Evolutionary conservation across 2,113 vertebrate genomes (phyloP).

Genomic region (Callospermophilus lateralis): DNA sequence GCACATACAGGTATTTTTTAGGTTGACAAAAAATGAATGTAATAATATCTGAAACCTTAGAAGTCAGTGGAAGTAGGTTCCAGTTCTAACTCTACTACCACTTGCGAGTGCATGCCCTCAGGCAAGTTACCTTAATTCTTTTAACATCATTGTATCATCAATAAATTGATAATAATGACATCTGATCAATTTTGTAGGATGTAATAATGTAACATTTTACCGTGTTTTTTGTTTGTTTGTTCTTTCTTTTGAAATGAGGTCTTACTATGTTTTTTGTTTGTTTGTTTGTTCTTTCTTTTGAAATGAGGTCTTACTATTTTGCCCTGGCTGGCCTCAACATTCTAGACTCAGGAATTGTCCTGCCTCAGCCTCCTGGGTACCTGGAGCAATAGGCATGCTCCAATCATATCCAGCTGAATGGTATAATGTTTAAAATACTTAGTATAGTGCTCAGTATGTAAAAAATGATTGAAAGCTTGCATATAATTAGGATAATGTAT

Average conservation of each 20-base stretch:
- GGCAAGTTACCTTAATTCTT: background rate
- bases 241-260: background rate
- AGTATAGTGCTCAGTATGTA: background rate
- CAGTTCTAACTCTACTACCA: background rate
- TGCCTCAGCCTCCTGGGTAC: background rate
- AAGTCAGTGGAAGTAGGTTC: background rate
- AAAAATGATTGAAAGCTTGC: background rate
- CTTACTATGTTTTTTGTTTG: background rate
- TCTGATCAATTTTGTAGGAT: background rate
- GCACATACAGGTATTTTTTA: background rate
- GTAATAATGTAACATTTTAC: background rate
- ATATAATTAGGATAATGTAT: background rate
- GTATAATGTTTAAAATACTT: background rate
- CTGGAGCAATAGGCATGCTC: too few relatives aligned
- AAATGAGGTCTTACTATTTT: background rate
- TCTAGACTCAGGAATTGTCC: background rate
- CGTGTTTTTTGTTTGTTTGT: background rate
- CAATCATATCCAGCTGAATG: accelerated
- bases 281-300: background rate
- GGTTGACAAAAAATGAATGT: background rate
- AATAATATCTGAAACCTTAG: background rate
- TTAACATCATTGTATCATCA: background rate
- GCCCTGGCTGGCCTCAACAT: background rate
- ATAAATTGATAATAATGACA: background rate
- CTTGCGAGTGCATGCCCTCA: background rate